Evolutionary conservation across 1,140 invertebrate species (phyloP).

Genomic region (Pectinophora gossypiella): DNA sequence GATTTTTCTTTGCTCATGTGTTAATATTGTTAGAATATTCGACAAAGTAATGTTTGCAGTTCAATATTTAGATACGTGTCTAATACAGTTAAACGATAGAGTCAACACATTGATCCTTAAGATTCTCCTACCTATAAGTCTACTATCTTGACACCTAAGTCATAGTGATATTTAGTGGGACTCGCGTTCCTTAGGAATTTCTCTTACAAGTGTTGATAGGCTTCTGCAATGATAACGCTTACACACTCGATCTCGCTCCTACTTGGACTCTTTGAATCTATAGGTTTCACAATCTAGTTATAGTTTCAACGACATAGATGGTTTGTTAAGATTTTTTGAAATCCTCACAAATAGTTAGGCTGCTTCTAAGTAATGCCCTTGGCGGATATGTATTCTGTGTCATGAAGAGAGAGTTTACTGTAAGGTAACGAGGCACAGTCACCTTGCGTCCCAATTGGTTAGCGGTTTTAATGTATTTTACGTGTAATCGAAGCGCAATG

Average conservation of each 20-base stretch:
- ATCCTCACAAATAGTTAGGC: not conserved
- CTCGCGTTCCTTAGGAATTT: constrained; percentile 32
- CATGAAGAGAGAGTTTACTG: not conserved
- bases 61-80: constrained; percentile 28
- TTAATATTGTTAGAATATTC: not conserved
- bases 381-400: not conserved
- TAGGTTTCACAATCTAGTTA: constrained; percentile 36
- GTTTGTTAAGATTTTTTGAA: constrained; percentile 7
- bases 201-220: constrained; percentile 36
- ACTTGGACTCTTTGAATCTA: constrained; percentile 42
- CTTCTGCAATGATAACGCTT: constrained; percentile 54
- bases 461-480: constrained; percentile 29
- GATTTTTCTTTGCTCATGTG: constrained; percentile 1
- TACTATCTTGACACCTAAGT: constrained; percentile 58
- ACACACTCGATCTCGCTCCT: constrained; percentile 58
- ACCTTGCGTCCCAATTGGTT: constrained; percentile 37
- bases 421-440: constrained; percentile 30
- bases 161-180: constrained; percentile 48
- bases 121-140: constrained; percentile 50
- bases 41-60: not conserved
- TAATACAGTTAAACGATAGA: constrained; percentile 18
- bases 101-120: constrained; percentile 39
- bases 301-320: constrained; percentile 8
- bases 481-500: constrained; percentile 38
- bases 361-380: not conserved